These are phyloP conservation scores for Elephas maximus DNA, from an alignment of 2,113 vertebrate species.

Conservation along the genomic window DNA sequence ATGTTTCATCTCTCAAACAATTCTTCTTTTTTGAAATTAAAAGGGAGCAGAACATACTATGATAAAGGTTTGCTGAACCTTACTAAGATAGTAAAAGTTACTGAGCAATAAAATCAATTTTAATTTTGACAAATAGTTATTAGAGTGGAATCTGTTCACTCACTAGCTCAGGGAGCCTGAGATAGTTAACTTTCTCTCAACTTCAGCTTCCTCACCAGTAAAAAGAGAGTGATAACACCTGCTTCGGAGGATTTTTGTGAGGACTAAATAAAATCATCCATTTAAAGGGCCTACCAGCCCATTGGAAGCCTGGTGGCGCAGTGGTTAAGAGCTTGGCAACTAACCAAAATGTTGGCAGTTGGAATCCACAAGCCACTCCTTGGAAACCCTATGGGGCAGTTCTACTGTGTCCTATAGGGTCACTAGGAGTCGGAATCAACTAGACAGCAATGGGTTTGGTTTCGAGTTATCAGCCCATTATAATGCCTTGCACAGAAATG, in stretches of 20 bases:
- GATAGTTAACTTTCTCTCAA: not conserved
- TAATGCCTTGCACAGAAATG: not conserved
- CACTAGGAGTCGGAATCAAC: no score
- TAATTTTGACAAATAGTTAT: not conserved
- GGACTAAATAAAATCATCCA: not conserved
- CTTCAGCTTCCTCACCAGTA: not conserved
- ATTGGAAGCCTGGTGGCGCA: no score
- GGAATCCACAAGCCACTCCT: no score
- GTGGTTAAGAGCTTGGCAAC: no score
- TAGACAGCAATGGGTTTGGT: no score
- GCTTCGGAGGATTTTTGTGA: not conserved
- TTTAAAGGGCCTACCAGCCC: not conserved
- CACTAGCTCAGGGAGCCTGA: not conserved
- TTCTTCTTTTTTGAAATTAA: not conserved
- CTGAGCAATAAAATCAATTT: not conserved
- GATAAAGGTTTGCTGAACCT: not conserved
- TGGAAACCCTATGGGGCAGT: no score
- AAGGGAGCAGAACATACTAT: not conserved
- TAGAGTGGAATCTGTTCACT: slow-evolving; percentile 1
- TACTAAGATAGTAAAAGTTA: not conserved
- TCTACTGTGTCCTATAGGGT: no score
- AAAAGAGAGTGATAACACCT: not conserved
- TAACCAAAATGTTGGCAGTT: no score
- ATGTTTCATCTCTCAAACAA: slow-evolving; percentile 42
- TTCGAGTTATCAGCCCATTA: no score